Base-by-base conservation (phyloP, 2,888 invertebrate genomes). In the Blastobasis adustella region DNA sequence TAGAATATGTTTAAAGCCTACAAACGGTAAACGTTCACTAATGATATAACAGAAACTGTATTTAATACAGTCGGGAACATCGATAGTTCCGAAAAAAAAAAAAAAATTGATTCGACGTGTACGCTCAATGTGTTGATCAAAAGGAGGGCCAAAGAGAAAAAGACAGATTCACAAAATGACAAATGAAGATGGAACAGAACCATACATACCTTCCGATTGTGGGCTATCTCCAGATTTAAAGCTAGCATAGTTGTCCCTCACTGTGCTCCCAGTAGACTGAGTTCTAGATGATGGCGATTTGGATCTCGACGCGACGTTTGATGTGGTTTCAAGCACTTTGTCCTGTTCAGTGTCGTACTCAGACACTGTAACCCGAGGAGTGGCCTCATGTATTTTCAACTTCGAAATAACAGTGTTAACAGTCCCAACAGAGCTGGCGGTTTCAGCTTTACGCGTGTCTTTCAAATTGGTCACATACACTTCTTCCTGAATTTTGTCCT, bases 251-350 rank as follows among this genome's bases (percentile, higher is more conserved):
- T 82, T 83, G 52, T 88, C 87, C 39, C 83, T 78, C 1, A 87
- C 81, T 0, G 86, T 87, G 53, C 79, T 84, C 23, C 81, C 57
- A 10, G 86, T 84, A 0, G 84, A 80, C 4, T 71, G 79, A 55
- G 78, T 87, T 61, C 76, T 84, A 54, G 72, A 80, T 0, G 80
- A 81, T 0, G 84, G 79, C 0, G 86, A 82, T 46, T 80, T 82
- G 0, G 83, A 85, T 36, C 73, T 69, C 0, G 63, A 62, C 5
- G 61, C 63, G 46, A 61, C 59, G 42, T 50, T 58, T 52, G 63
- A 73, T 38, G 64, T 55, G 38, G 60, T 61, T 10, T 52, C 55
- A 45, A 61, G 63, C 4, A 60, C 59, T 44, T 54, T 59, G 41
- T 49, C 56, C 0, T 62, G 49, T 0, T 65, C 60, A 37, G 66